These are phyloP conservation scores for Anguilla japonica DNA, from an alignment of 2,113 vertebrate genomes.

Conservation along the genomic window DNA sequence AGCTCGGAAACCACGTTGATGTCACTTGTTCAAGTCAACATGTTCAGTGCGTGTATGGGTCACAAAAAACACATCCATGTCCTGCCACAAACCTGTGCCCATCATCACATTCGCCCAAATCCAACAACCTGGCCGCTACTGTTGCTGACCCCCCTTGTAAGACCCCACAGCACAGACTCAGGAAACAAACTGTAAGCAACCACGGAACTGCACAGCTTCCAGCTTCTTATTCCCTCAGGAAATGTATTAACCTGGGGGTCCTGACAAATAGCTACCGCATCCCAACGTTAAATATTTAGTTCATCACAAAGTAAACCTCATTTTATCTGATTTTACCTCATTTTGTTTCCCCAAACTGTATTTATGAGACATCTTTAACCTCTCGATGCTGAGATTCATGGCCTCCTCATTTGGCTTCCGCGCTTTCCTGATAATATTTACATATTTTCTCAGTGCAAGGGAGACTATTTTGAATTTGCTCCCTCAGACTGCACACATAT, in stretches of 20 bases:
- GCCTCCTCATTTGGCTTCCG: conserved; percentile 52
- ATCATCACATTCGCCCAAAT: neutral
- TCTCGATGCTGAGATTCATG: neutral
- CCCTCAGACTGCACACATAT: conserved; percentile 29
- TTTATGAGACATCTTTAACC: conserved; percentile 19
- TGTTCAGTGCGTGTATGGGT: neutral
- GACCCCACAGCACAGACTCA: conserved; percentile 36
- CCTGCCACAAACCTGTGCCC: neutral
- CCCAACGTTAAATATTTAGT: conserved; percentile 8
- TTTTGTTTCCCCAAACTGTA: conserved; percentile 27
- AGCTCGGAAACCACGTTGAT: neutral
- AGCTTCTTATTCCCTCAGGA: neutral
- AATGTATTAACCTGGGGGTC: neutral
- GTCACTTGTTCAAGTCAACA: neutral
- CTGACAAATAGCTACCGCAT: neutral
- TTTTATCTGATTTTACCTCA: conserved; percentile 23
- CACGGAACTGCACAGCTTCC: conserved; percentile 22
- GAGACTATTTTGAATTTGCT: conserved; percentile 35
- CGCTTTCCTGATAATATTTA: conserved; percentile 64
- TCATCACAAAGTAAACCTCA: too few species aligned
- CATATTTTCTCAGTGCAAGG: conserved; percentile 62
- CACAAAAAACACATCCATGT: neutral
- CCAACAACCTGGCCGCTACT: neutral
- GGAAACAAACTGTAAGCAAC: conserved; percentile 39
- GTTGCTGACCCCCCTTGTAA: conserved; percentile 38